Evolutionary conservation across 2,797 vertebrate genomes (phyloP).

Genomic region (Diceros bicornis): DNA sequence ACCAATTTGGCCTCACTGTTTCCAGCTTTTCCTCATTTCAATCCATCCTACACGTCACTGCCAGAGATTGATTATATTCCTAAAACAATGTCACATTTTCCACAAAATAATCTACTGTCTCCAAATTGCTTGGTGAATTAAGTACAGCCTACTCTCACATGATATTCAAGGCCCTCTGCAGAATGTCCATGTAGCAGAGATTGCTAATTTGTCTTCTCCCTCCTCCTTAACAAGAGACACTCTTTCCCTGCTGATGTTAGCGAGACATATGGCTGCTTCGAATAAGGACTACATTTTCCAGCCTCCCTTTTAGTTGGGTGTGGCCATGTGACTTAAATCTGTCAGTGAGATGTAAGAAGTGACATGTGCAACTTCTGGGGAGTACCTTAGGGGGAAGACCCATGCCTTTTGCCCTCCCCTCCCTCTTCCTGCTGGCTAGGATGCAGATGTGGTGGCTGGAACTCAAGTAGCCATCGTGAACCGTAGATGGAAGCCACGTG

Average conservation of each 20-base stretch:
- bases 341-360: background rate
- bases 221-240: background rate
- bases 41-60: background rate
- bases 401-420: background rate
- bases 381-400: background rate
- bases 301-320: background rate
- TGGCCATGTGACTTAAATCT: constrained; percentile 5
- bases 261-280: background rate
- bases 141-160: background rate
- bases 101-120: constrained; percentile 9
- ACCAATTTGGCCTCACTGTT: background rate
- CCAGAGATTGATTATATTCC: background rate
- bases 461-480: background rate
- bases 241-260: background rate
- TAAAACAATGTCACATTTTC: constrained; percentile 31
- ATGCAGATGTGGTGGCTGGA: background rate
- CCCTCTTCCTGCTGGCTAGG: background rate
- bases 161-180: background rate
- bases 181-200: background rate
- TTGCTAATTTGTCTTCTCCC: background rate
- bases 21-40: background rate
- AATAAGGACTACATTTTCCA: constrained; percentile 4
- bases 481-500: background rate
- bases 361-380: background rate
- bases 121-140: constrained; percentile 20